Evolutionary conservation across 37 sponge, comb jelly and placozoan species (phyloP), one percentile per base, ranked within the genome.

Genomic region (Halichondria panicea): DNA sequence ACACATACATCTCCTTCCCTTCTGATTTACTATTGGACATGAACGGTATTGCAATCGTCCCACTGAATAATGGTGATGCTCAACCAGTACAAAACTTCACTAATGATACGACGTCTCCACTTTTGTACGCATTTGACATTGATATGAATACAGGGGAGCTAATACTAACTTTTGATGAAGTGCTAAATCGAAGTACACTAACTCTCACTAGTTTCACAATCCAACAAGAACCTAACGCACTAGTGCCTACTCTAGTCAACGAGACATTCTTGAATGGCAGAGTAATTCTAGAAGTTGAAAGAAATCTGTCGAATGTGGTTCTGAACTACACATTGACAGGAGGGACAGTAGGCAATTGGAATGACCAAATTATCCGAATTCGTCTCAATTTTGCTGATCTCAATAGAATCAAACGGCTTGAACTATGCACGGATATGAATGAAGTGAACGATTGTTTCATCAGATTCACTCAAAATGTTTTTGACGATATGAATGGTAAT

Each of bases 141-240:
- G 90, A 95, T 55, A 81, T 95, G 84, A 76, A 92, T 66, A 55
- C 52, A 25, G 89, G 87, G 3, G 61, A 80, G 21, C 66, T 95
- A 6, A 82, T 83, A 33, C 80, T 95, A 31, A 87, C 89, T 33
- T 95, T 95, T 61, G 74, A 71, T 42, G 96, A 95, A 43, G 85
- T 82, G 3, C 48, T 95, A 66, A 89, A 92, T 38, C 41, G 71
- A 35, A 52, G 57, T 46, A 87, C 87, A 5, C 50, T 95, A 21
- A 70, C 79, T 61, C 57, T 89, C 27, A 77, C 77, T 4, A 4
- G 43, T 0, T 78, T 92, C 55, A 85, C 90, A 56, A 22, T 95
- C 9, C 77, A 81, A 31, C 57, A 63, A 18, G 56, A 48, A 67
- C 72, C 58, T 15, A 80, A 73, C 22, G 31, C 33, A 21, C 54